Base-by-base conservation (phyloP, 2,113 vertebrate species). In the Scortum barcoo region DNA sequence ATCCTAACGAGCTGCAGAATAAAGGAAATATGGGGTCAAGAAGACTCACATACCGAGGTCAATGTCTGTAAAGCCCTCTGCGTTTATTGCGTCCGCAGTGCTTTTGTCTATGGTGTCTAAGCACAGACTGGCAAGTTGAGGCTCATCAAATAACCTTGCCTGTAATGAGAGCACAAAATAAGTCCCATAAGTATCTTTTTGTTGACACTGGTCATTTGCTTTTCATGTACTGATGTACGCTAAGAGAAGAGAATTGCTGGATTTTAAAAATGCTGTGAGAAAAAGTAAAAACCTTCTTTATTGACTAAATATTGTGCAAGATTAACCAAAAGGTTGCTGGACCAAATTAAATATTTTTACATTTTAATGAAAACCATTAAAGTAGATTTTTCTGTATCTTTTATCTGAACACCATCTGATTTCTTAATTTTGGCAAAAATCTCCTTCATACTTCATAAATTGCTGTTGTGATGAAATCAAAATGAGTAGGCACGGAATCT, bases 81-180 rank as follows among this genome's bases (percentile, higher is more conserved):
- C 97, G 56, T 96, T 97, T 87, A 99, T 96, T 36, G 97, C 97
- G 76, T 99, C 97, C 71, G 95, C 92, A 0, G 97, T 98, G 90
- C 96, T 99, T 93, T 97, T 98, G 95, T 99, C 97, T 88, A 99
- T 99, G 0, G 96, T 97, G 88, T 98, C 97, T 1, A 99, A 94
- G 89, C 97, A 99, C 48, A 98, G 96, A 72, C 96, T 97, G 51
- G 97, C 97, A 56, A 99, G 96, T 84, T 98, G 97, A 76, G 97
- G 97, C 85, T 98, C 97, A 92, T 99, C 97, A 89, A 98, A 99
- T 82, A 99, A 92, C 83, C 97, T 96, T 33, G 97, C 97, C 97
- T 98, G 87, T 5, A 76, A 81, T 4, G 0, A 85, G 72, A 76
- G 33, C 42, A 83, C 56, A 82, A 69, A 50, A 85, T 2, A 78